phyloP scores from a whole-genome alignment of 92 coral and sea anemone genomes.

The Palythoa heliodiscus region DNA sequence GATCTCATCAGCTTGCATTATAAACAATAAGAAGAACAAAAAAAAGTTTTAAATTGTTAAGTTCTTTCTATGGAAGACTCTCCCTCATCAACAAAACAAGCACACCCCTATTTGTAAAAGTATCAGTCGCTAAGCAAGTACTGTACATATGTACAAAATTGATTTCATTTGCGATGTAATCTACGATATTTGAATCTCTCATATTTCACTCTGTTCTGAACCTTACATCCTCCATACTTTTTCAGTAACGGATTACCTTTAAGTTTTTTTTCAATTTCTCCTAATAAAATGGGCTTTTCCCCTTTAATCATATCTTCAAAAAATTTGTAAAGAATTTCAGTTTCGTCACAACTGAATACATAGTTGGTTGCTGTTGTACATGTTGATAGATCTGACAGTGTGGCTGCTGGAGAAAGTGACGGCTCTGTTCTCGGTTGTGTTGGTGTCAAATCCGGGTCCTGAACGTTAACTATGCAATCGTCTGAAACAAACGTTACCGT shows the following conservation, averaged over 20 bases:
- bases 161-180: neutral
- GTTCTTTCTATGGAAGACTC: neutral
- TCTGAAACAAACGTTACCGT: neutral
- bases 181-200: constrained; percentile 35
- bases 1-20: neutral
- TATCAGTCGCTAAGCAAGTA: too few relatives aligned
- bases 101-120: too few relatives aligned
- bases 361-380: constrained; percentile 12
- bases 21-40: neutral
- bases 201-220: constrained; percentile 34
- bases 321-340: neutral
- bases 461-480: neutral
- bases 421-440: neutral
- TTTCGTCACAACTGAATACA: constrained; percentile 30
- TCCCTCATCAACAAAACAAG: neutral
- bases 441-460: neutral
- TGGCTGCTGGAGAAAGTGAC: neutral
- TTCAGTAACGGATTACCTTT: constrained; percentile 7
- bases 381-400: constrained; percentile 21
- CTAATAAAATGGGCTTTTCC: neutral
- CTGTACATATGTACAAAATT: neutral
- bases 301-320: constrained; percentile 29
- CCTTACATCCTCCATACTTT: constrained; percentile 18
- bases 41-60: neutral
- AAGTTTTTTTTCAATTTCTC: constrained; percentile 10